phyloP scores from a whole-genome alignment of 1,140 invertebrate genomes.

The Drosophila baimaii region DNA sequence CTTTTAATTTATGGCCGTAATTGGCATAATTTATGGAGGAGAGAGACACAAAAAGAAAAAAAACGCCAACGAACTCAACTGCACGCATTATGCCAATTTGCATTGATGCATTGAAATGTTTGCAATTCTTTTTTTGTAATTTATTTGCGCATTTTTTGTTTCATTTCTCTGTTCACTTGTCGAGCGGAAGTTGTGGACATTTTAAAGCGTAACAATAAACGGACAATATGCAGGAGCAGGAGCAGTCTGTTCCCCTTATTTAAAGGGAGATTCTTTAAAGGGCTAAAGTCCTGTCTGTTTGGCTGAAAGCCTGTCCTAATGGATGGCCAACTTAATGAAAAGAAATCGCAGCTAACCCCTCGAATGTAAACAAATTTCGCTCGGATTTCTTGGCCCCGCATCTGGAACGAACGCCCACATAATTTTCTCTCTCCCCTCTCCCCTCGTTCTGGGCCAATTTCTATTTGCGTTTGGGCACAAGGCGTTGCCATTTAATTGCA shows the following conservation, averaged over 20 bases:
- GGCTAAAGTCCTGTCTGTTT: neutral
- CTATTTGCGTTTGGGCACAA: constrained; percentile 67
- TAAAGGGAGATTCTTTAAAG: constrained; percentile 26
- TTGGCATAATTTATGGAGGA: constrained; percentile 72
- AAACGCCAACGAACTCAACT: constrained; percentile 19
- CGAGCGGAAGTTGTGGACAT: constrained; percentile 51
- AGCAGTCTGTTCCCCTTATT: neutral
- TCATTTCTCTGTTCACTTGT: constrained; percentile 21
- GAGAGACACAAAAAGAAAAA: constrained; percentile 16
- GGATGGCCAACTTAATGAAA: constrained; percentile 33
- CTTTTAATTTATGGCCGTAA: constrained; percentile 73
- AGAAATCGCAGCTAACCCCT: constrained; percentile 43
- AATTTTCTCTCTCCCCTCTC: constrained; percentile 18
- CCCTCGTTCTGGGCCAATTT: constrained; percentile 26
- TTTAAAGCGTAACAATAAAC: constrained; percentile 51
- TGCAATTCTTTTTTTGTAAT: constrained; percentile 38
- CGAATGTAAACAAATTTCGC: constrained; percentile 41
- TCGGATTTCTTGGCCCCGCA: constrained; percentile 53
- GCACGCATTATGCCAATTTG: constrained; percentile 66
- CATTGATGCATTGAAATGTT: constrained; percentile 61
- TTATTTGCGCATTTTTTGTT: constrained; percentile 39
- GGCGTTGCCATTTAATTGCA: constrained; percentile 76
- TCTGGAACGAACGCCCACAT: constrained; percentile 55
- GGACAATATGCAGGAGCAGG: constrained; percentile 19
- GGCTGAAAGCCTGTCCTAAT: neutral